Evolutionary conservation across 2,113 vertebrate genomes (phyloP).

Genomic region (Pedetes capensis): DNA sequence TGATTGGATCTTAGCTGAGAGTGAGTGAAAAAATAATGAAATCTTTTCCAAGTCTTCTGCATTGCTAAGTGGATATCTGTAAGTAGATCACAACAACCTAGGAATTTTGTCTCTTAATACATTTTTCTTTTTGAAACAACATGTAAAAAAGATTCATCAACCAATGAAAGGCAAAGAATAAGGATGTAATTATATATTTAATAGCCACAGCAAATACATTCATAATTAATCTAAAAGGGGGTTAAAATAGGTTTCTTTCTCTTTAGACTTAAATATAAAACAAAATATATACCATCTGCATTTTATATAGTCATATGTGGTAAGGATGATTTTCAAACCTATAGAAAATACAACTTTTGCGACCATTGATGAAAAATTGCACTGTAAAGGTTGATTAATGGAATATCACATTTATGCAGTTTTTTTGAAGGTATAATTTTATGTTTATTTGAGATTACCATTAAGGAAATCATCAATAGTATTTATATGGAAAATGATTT

Average conservation of each 20-base stretch:
- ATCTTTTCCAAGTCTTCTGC: not conserved
- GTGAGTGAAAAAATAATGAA: not conserved
- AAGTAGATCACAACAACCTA: not conserved
- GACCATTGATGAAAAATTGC: not conserved
- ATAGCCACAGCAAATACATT: not conserved
- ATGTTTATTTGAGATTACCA: not conserved
- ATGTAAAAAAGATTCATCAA: conserved; percentile 38
- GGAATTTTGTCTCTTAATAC: not conserved
- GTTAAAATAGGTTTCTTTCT: not conserved
- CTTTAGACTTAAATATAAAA: conserved; percentile 13
- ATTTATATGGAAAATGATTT: not conserved
- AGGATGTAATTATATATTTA: not conserved
- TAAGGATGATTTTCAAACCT: not conserved
- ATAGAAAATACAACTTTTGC: not conserved
- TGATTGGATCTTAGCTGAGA: not conserved
- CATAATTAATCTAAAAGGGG: not conserved
- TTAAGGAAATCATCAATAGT: not conserved
- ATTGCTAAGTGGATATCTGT: not conserved
- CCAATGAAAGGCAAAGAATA: conserved; percentile 1
- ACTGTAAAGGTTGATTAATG: not conserved
- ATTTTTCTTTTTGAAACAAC: not conserved
- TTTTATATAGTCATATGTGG: not conserved
- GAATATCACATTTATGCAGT: not conserved
- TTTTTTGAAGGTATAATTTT: not conserved
- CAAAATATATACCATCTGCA: not conserved